Evolutionary conservation across 2,113 vertebrate genomes (phyloP).

Genomic region (Dendropsophus ebraccatus): DNA sequence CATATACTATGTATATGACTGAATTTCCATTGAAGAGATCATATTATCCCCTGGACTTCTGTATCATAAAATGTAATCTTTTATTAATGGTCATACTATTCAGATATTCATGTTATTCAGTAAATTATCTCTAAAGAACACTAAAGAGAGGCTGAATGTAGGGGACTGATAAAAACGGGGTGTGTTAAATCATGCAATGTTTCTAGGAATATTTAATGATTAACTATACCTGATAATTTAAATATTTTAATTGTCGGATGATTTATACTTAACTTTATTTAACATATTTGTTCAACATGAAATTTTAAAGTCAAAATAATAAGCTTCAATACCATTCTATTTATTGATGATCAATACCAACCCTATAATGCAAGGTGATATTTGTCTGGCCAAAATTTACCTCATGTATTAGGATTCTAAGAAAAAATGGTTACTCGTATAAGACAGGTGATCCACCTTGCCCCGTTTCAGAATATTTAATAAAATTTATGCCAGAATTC

Average conservation of each 20-base stretch:
- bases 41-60: conserved; percentile 39
- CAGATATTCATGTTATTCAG: conserved; percentile 58
- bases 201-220: conserved; percentile 7
- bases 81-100: conserved; percentile 57
- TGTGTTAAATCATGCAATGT: conserved; percentile 26
- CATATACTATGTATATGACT: neutral
- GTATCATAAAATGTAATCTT: conserved; percentile 54
- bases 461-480: no score
- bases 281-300: no score
- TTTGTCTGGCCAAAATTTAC: no score
- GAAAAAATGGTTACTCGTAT: no score
- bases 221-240: conserved; percentile 13
- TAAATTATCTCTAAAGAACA: conserved; percentile 51
- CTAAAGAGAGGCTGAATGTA: conserved; percentile 43
- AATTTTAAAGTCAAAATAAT: no score
- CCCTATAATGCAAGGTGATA: no score
- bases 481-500: no score
- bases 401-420: no score
- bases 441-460: no score
- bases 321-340: no score
- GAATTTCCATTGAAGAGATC: conserved; percentile 24
- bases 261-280: neutral
- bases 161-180: conserved; percentile 50
- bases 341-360: no score
- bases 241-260: neutral